Conservation (phyloP, 2,888 invertebrate species). For the Amorpha juglandis region DNA sequence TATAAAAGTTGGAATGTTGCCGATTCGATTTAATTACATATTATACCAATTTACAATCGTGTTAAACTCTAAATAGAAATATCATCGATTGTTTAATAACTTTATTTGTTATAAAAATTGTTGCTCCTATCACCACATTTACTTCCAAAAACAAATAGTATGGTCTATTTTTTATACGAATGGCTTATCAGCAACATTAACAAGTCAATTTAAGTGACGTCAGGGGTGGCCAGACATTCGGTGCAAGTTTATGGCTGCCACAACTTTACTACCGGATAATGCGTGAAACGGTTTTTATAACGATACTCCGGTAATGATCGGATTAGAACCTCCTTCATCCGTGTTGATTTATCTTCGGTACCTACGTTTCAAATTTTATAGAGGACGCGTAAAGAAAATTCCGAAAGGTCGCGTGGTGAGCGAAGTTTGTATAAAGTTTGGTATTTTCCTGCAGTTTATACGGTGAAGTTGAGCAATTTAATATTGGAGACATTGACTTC, state of each 20-base stretch:
- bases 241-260: constrained; percentile 59
- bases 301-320: constrained; percentile 65
- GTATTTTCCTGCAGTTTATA: neutral
- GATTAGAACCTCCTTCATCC: constrained; percentile 72
- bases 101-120: neutral
- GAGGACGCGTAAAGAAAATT: constrained; percentile 22
- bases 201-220: constrained; percentile 34
- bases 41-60: too few species aligned
- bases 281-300: constrained; percentile 77
- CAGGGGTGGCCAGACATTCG: constrained; percentile 63
- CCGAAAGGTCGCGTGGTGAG: constrained; percentile 31
- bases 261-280: constrained; percentile 71
- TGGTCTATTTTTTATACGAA: neutral
- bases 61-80: too few species aligned
- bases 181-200: constrained; percentile 22
- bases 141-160: neutral
- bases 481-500: neutral
- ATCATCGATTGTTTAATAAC: too few species aligned
- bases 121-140: neutral
- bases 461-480: neutral
- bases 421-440: constrained; percentile 36
- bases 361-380: constrained; percentile 42
- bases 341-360: constrained; percentile 70
- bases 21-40: too few species aligned
- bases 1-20: too few species aligned